Base-by-base conservation (phyloP, 1,140 invertebrate species). In the Anoplolepis gracilipes region DNA sequence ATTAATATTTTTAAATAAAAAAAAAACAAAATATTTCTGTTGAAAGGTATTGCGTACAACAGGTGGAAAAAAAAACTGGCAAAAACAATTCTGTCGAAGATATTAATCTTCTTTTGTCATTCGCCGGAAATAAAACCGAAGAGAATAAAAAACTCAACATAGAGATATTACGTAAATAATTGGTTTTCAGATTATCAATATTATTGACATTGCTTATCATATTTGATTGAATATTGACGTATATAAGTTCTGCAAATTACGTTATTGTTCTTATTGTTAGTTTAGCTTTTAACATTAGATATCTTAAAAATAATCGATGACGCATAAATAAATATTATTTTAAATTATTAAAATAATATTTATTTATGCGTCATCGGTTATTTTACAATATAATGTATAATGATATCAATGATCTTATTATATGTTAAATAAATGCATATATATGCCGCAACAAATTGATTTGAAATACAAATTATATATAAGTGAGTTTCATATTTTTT, bases 11-110 rank as follows among this genome's bases (percentile, higher is more conserved):
- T 49, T 33, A 11, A 0, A 8, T 59, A 82, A 55, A 72, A 61
- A 30, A 42, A 25, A n/a, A 1, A 16, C 16, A 33, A 76, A 77
- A 84, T 76, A 49, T 85, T 70, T 85, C 39, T 85, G 62, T 85
- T 81, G 30, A 19, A 82, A 90, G 90, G 77, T 89, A 88, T 30
- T 90, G 89, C 76, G 72, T 90, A 19, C 11, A 65, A 75, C 46
- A 55, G 6, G 28, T 59, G 4, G 36, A 19, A n/a, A n/a, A n/a
- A n/a, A n/a, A n/a, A 55, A 33, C n/a, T 28, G 11, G 13, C 5
- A 39, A 84, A 16, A 30, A 67, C 0, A n/a, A 59, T 36, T 10
- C n/a, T 49, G 11, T 49, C 28, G 72, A 85, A 30, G 65, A 79
- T 11, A 70, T 87, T 7, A 75, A 87, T 65, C 22, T 91, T 13